Conservation (phyloP, 2,113 vertebrate species). For the Rynchops niger region DNA sequence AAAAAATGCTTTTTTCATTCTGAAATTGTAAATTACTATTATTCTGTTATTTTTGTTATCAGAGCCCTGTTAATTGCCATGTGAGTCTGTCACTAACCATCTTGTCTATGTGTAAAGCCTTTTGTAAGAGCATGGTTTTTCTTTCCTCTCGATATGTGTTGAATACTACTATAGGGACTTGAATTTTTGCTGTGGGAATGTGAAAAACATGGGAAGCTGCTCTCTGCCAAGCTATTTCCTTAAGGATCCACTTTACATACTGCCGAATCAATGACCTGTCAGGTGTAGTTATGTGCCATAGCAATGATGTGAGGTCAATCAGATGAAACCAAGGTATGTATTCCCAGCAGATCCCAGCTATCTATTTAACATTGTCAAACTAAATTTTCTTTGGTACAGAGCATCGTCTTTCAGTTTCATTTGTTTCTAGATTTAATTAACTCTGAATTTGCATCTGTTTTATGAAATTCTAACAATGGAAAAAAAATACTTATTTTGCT, state of each 20-base stretch:
- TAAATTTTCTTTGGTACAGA: background rate
- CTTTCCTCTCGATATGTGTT: background rate
- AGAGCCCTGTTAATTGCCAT: background rate
- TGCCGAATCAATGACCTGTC: constrained; percentile 47
- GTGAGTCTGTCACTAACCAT: background rate
- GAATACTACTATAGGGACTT: background rate
- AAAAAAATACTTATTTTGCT: background rate
- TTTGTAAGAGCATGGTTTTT: background rate
- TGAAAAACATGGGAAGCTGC: constrained; percentile 4
- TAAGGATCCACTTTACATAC: constrained; percentile 8
- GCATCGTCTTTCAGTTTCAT: background rate
- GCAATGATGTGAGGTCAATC: constrained; percentile 42
- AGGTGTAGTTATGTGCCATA: constrained; percentile 22
- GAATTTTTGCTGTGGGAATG: constrained; percentile 11
- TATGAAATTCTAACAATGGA: background rate
- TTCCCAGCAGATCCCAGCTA: constrained; percentile 25
- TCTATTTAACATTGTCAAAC: constrained; percentile 34
- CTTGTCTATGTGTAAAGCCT: background rate
- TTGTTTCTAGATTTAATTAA: background rate
- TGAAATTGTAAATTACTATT: background rate
- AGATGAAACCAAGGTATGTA: constrained; percentile 38
- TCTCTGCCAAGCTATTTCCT: constrained; percentile 28
- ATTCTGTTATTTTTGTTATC: background rate
- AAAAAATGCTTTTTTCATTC: background rate
- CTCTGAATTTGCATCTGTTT: background rate